These are phyloP conservation scores for Hybos culiciformis DNA, from an alignment of 2,888 invertebrate genomes.

Conservation along the genomic window DNA sequence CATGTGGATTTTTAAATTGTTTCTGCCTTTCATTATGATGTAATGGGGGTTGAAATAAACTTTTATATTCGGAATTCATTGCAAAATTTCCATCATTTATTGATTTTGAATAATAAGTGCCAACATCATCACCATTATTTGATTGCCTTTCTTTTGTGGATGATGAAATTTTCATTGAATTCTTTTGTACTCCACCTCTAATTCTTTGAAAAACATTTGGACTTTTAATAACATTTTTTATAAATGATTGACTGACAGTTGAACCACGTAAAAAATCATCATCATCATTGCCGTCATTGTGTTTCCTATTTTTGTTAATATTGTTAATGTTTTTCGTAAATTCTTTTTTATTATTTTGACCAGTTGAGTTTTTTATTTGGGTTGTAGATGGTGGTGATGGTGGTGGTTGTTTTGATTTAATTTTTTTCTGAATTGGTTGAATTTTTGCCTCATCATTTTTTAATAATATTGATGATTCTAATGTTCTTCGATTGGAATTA, in stretches of 20 bases:
- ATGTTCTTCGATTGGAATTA: conserved; percentile 10
- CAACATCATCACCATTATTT: background rate
- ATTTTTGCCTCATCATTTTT: conserved; percentile 4
- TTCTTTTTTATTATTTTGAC: conserved; percentile 1
- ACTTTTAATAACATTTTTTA: conserved; percentile 24
- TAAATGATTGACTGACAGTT: conserved; percentile 34
- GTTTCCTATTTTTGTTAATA: conserved; percentile 4
- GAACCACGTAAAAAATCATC: conserved; percentile 32
- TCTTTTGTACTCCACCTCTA: conserved; percentile 16
- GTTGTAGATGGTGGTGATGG: background rate
- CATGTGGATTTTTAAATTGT: background rate
- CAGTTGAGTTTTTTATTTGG: background rate
- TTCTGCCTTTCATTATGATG: background rate
- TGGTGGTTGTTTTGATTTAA: too few species aligned
- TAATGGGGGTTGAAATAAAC: background rate
- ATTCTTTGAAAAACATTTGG: conserved; percentile 20
- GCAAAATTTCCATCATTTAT: conserved; percentile 6
- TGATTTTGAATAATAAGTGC: conserved; percentile 1
- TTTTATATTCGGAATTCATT: conserved; percentile 4
- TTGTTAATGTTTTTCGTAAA: conserved; percentile 13
- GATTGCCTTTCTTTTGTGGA: too few species aligned
- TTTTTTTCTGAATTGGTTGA: conserved; percentile 9
- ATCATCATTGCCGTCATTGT: conserved; percentile 19
- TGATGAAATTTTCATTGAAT: background rate
- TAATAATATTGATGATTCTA: conserved; percentile 4